These are phyloP conservation scores for Zaprionus nigranus DNA, from an alignment of 1,140 invertebrate genomes.

Conservation along the genomic window DNA sequence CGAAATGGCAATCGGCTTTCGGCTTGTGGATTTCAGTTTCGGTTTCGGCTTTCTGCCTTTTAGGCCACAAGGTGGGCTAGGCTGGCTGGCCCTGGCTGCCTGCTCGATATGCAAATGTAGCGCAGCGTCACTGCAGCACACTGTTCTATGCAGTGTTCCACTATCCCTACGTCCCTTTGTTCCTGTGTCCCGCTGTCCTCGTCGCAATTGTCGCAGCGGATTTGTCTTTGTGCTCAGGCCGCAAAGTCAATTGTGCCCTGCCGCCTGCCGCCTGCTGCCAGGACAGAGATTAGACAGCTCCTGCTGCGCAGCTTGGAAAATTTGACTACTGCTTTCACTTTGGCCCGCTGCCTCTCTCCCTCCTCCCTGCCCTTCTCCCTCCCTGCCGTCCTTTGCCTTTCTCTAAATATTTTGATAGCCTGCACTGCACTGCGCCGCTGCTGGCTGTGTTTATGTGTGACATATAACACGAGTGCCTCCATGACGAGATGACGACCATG, in stretches of 20 bases:
- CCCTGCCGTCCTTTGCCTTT: constrained; percentile 49
- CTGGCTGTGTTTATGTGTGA: constrained; percentile 63
- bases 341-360: neutral
- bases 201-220: constrained; percentile 71
- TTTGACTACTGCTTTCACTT: constrained; percentile 81
- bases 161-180: no score
- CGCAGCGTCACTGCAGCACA: constrained; percentile 33
- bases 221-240: constrained; percentile 68
- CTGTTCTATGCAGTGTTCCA: neutral
- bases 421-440: no score
- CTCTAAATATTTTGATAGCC: constrained; percentile 80
- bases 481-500: constrained; percentile 19
- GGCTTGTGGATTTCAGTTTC: neutral
- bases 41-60: constrained; percentile 4
- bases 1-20: constrained; percentile 77
- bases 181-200: constrained; percentile 42
- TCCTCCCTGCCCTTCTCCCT: neutral
- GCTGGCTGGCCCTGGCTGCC: constrained; percentile 16
- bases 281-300: constrained; percentile 63
- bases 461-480: constrained; percentile 60
- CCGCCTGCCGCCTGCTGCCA: constrained; percentile 8
- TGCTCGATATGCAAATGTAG: constrained; percentile 73
- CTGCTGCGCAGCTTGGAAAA: constrained; percentile 67
- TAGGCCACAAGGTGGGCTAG: constrained; percentile 26
- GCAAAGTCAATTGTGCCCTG: constrained; percentile 76